phyloP scores from a whole-genome alignment of 2,888 invertebrate genomes.

The Plebejus argus region DNA sequence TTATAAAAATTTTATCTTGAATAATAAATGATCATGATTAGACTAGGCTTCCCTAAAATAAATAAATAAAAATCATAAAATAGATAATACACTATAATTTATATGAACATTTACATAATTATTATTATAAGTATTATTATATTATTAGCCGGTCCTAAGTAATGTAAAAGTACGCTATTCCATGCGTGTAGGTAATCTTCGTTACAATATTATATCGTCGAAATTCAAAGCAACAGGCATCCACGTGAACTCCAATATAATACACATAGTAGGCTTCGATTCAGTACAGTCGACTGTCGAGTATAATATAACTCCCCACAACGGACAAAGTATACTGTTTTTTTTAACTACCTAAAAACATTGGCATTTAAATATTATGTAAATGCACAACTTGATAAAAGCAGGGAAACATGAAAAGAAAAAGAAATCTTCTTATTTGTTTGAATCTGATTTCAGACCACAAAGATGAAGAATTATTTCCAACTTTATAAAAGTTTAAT shows the following conservation, averaged over 20 bases:
- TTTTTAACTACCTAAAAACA: not conserved
- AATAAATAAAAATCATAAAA: too few species aligned
- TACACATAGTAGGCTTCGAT: not conserved
- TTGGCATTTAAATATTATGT: conserved; percentile 3
- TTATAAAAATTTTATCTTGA: too few species aligned
- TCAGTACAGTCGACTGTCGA: not conserved
- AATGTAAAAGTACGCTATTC: too few species aligned
- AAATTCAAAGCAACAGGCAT: conserved; percentile 5
- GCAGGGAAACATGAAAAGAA: not conserved
- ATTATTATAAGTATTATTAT: too few species aligned
- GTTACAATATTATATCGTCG: not conserved
- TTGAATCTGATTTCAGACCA: conserved; percentile 16
- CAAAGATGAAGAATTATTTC: conserved; percentile 6
- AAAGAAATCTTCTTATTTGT: conserved; percentile 6
- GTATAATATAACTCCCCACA: not conserved
- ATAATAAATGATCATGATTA: too few species aligned
- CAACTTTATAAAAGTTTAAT: conserved; percentile 27
- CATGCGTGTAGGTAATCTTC: too few species aligned
- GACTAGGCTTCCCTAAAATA: too few species aligned
- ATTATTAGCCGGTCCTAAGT: too few species aligned
- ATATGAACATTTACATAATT: too few species aligned
- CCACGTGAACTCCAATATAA: not conserved
- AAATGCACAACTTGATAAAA: conserved; percentile 21
- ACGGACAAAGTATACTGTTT: not conserved
- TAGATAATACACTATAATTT: too few species aligned